A percentile compares a stretch with the other conserved stretches of the same genome.
These are phyloP conservation scores for Perdita meconis DNA, from an alignment of 2,888 invertebrate species.

Conservation along the genomic window DNA sequence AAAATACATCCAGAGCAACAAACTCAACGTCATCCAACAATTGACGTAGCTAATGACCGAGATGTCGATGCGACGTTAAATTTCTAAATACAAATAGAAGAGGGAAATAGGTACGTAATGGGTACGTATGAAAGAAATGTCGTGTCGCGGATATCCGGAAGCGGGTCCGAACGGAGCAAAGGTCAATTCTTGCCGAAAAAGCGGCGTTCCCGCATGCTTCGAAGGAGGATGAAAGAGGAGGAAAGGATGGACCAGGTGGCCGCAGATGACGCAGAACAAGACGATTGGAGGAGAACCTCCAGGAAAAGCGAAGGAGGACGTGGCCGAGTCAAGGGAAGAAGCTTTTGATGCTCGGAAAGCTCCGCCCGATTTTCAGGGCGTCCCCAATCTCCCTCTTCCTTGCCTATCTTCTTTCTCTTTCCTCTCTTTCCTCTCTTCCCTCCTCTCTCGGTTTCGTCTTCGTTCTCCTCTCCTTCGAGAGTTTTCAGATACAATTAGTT, in stretches of 20 bases:
- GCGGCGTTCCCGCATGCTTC: constrained; percentile 13
- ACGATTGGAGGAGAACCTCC: constrained; percentile 67
- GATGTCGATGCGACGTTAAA: no score
- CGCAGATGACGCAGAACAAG: constrained; percentile 69
- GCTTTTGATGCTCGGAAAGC: constrained; percentile 67
- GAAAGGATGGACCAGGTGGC: constrained; percentile 77
- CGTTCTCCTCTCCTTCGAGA: constrained; percentile 59
- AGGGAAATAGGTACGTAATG: neutral
- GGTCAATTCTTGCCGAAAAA: constrained; percentile 34
- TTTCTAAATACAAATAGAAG: neutral
- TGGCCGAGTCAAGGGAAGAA: constrained; percentile 56
- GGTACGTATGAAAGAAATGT: neutral
- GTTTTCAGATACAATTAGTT: constrained; percentile 80
- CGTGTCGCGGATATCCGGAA: constrained; percentile 54
- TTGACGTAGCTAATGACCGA: no score
- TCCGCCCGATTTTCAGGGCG: constrained; percentile 77
- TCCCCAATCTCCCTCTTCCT: constrained; percentile 69
- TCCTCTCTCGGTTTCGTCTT: constrained; percentile 53
- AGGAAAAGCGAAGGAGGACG: constrained; percentile 61
- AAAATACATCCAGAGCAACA: no score
- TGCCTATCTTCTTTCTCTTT: constrained; percentile 58
- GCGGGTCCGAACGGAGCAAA: constrained; percentile 21
- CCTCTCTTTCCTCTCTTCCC: constrained; percentile 40
- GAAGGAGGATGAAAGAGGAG: constrained; percentile 46
- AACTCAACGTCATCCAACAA: no score